These are phyloP conservation scores for Limnothrissa miodon DNA, from an alignment of 2,113 vertebrate species.

Conservation along the genomic window DNA sequence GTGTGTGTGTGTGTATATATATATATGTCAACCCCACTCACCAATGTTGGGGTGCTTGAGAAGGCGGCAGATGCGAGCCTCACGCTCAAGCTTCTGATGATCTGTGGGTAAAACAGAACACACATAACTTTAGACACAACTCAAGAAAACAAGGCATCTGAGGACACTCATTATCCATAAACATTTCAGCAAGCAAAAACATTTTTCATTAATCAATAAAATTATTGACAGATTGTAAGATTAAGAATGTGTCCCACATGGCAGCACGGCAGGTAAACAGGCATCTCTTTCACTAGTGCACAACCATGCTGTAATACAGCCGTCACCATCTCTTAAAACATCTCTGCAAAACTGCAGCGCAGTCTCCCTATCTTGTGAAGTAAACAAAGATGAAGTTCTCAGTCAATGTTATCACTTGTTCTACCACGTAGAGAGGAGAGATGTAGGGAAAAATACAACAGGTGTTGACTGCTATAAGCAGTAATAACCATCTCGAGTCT, in stretches of 20 bases:
- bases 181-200: no score
- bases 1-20: constrained; percentile 3
- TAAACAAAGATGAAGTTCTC: neutral
- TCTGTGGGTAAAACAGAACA: constrained; percentile 49
- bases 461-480: neutral
- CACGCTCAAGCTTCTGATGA: constrained; percentile 69
- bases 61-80: constrained; percentile 68
- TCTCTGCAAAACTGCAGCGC: no score
- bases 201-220: no score
- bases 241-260: no score
- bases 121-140: neutral
- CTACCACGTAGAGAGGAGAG: neutral
- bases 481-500: neutral
- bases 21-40: constrained; percentile 43
- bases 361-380: neutral
- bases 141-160: neutral
- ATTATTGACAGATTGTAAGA: no score
- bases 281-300: no score
- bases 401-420: neutral
- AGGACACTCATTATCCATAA: neutral
- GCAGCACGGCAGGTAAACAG: no score
- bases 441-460: neutral
- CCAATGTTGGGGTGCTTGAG: constrained; percentile 71
- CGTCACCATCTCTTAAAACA: neutral
- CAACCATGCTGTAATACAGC: no score